Evolutionary conservation across 1,140 invertebrate species (phyloP).

Genomic region (Psix sp.): DNA sequence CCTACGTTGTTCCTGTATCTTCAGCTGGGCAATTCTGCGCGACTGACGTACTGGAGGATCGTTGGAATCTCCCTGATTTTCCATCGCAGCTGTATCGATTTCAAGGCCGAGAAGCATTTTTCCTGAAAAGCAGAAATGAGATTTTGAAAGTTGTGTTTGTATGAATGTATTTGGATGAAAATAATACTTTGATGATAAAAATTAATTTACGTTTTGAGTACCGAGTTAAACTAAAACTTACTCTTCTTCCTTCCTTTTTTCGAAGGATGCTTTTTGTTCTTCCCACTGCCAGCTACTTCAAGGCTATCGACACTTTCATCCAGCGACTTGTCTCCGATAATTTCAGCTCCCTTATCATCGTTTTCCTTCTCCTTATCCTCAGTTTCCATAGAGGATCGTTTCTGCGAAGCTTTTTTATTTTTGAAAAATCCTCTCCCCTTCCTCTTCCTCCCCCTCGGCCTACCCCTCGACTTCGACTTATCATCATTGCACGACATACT

Average conservation of each 20-base stretch:
- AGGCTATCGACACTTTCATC: constrained; percentile 35
- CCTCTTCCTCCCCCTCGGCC: constrained; percentile 68
- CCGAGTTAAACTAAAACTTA: constrained; percentile 9
- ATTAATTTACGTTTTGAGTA: too few relatives aligned
- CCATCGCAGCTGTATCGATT: constrained; percentile 71
- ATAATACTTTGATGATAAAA: too few relatives aligned
- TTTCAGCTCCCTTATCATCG: constrained; percentile 23
- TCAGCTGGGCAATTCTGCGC: constrained; percentile 88
- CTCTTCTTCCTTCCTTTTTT: constrained; percentile 37
- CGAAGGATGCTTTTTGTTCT: constrained; percentile 13
- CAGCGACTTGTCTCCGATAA: constrained; percentile 20
- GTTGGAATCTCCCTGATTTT: constrained; percentile 29
- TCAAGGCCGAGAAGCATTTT: constrained; percentile 78
- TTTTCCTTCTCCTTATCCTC: constrained; percentile 20
- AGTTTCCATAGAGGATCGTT: constrained; percentile 13
- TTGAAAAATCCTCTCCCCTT: constrained; percentile 44
- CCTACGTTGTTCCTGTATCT: constrained; percentile 88
- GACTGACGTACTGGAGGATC: constrained; percentile 84
- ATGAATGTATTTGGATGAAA: too few relatives aligned
- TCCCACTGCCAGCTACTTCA: constrained; percentile 5
- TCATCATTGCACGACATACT: constrained; percentile 40
- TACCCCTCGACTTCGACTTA: constrained; percentile 63
- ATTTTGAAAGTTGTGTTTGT: too few relatives aligned
- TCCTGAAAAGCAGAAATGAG: constrained; percentile 37
- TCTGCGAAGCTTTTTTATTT: constrained; percentile 19